These are phyloP conservation scores for Choristoneura rosaceana DNA, from an alignment of 2,888 invertebrate species.

Conservation along the genomic window DNA sequence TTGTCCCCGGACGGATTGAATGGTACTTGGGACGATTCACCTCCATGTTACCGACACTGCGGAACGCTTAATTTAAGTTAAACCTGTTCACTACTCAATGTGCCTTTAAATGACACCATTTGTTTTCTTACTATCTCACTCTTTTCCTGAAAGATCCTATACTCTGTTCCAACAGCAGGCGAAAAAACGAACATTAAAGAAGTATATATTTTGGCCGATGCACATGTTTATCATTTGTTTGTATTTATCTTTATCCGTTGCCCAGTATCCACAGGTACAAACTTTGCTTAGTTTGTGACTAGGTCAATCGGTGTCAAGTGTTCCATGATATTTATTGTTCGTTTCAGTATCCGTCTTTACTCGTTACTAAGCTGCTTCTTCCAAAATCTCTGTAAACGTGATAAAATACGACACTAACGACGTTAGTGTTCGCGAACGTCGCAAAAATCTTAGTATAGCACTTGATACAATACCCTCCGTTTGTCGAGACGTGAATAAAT, in stretches of 20 bases:
- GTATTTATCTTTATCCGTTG: too few relatives aligned
- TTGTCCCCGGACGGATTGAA: not conserved
- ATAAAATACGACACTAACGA: not conserved
- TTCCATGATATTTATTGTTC: too few relatives aligned
- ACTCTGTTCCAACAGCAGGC: too few relatives aligned
- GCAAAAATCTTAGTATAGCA: constrained; percentile 1
- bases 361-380: not conserved
- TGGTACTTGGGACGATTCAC: not conserved
- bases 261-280: too few relatives aligned
- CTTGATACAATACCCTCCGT: not conserved
- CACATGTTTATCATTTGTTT: too few relatives aligned
- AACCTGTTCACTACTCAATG: not conserved
- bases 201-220: too few relatives aligned
- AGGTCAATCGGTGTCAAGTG: too few relatives aligned
- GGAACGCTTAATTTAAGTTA: not conserved
- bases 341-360: not conserved
- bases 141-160: too few relatives aligned
- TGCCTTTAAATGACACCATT: not conserved
- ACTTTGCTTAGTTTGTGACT: too few relatives aligned
- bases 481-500: constrained; percentile 13
- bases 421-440: not conserved
- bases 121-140: not conserved
- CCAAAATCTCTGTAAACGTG: not conserved
- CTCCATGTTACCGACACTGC: not conserved
- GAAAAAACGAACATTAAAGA: too few relatives aligned